A percentile compares a stretch with the other conserved stretches of the same genome.
Evolutionary conservation across 2,797 vertebrate species (phyloP).

Genomic region (Sciaenops ocellatus): DNA sequence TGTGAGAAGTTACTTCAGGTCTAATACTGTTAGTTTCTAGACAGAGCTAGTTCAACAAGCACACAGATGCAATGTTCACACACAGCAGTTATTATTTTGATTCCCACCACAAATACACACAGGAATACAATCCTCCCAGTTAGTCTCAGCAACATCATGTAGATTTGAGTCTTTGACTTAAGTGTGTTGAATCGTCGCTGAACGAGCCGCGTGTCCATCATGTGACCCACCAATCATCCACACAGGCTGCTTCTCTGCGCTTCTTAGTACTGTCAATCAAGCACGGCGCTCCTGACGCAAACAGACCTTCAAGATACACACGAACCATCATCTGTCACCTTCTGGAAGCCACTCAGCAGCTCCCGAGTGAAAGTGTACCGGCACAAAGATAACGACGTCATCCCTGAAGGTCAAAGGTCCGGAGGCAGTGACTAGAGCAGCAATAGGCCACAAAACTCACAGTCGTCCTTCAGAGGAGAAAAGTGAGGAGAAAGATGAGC

Average conservation of each 20-base stretch:
- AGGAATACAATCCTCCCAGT: neutral
- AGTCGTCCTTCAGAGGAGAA: conserved; percentile 75
- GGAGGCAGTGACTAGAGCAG: conserved; percentile 86
- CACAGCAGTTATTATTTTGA: conserved; percentile 1
- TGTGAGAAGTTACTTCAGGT: conserved; percentile 37
- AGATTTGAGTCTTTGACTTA: conserved; percentile 14
- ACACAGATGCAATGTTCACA: conserved; percentile 13
- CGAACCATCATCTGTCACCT: neutral
- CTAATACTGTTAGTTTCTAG: conserved; percentile 29
- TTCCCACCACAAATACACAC: neutral
- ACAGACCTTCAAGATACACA: conserved; percentile 15
- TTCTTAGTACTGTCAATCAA: conserved; percentile 16
- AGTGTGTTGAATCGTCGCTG: conserved; percentile 11
- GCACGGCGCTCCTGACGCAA: conserved; percentile 10
- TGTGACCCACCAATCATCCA: neutral
- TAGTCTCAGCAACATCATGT: conserved; percentile 19
- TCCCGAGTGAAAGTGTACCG: neutral
- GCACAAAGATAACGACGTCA: conserved; percentile 58
- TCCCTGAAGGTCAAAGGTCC: conserved; percentile 84
- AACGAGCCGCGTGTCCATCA: conserved; percentile 4
- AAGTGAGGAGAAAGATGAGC: neutral
- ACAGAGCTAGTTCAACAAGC: conserved; percentile 19
- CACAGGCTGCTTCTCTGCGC: conserved; percentile 8
- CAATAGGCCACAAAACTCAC: conserved; percentile 88
- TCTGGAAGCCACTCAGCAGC: conserved; percentile 9